A percentile compares a stretch with the other conserved stretches of the same genome.
phyloP scores from a whole-genome alignment of 2,797 vertebrate species.

The Chrosomus eos region DNA sequence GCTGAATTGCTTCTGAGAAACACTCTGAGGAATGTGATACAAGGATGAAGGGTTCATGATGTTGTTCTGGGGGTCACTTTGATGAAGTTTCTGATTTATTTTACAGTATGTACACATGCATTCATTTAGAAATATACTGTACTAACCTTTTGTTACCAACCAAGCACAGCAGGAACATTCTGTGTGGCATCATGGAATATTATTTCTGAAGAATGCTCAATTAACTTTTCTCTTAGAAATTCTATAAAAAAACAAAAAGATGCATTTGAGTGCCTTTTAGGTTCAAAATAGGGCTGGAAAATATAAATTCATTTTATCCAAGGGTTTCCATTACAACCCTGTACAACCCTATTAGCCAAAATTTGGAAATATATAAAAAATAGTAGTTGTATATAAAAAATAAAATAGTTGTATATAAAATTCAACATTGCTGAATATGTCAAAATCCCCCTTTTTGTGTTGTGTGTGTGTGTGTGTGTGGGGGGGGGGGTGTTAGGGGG shows the following conservation, averaged over 20 bases:
- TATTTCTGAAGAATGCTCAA: background rate
- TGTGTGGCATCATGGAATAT: background rate
- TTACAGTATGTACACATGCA: background rate
- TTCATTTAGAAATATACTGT: background rate
- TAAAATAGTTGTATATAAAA: no score
- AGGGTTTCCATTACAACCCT: background rate
- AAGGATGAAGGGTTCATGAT: slow-evolving; percentile 15
- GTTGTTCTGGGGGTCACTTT: slow-evolving; percentile 38
- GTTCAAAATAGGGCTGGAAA: background rate
- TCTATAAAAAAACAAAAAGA: background rate
- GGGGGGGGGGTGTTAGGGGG: no score
- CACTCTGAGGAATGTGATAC: slow-evolving; percentile 42
- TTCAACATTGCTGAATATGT: no score
- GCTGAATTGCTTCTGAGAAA: slow-evolving; percentile 68
- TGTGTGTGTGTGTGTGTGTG: no score
- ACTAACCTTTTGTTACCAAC: background rate
- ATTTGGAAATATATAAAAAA: background rate
- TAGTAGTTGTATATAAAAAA: no score
- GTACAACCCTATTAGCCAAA: background rate
- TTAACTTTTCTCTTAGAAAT: slow-evolving; percentile 1
- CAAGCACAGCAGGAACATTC: background rate
- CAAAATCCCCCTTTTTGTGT: no score
- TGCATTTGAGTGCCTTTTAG: background rate
- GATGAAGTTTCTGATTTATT: background rate
- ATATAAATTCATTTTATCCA: background rate